Evolutionary conservation across 92 coral and sea anemone genomes (phyloP).

Genomic region (Desmophyllum pertusum): DNA sequence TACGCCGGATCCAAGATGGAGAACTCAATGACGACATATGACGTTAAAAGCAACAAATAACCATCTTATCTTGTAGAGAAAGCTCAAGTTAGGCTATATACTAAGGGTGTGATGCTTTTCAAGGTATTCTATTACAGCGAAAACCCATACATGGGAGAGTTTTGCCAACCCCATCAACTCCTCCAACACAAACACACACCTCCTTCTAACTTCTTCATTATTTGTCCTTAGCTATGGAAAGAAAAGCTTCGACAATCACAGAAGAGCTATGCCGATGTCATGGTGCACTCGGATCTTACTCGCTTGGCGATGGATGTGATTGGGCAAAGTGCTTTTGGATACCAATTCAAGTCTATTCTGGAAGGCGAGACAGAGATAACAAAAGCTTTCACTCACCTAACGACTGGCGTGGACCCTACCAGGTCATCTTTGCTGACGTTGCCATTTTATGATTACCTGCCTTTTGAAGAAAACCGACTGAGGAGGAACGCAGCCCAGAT

Average conservation of each 20-base stretch:
- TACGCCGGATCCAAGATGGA: too few relatives aligned
- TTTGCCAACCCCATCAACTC: too few relatives aligned
- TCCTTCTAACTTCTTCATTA: too few relatives aligned
- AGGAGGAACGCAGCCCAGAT: conserved; percentile 28
- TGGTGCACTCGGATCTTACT: conserved; percentile 40
- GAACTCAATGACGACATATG: too few relatives aligned
- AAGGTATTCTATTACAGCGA: too few relatives aligned
- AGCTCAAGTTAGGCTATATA: too few relatives aligned
- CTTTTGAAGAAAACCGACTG: conserved; percentile 27
- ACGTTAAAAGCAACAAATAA: too few relatives aligned
- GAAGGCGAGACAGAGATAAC: conserved; percentile 35
- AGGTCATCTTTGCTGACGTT: not conserved
- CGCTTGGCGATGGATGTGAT: conserved; percentile 41
- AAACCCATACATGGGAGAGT: too few relatives aligned
- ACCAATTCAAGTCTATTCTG: conserved; percentile 44
- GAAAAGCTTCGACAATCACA: conserved; percentile 15
- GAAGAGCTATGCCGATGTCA: conserved; percentile 27
- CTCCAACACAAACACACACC: too few relatives aligned
- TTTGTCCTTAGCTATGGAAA: not conserved
- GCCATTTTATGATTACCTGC: conserved; percentile 42
- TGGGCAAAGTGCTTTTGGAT: conserved; percentile 60
- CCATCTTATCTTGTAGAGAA: too few relatives aligned
- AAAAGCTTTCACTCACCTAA: conserved; percentile 26
- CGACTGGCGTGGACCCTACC: conserved; percentile 22
- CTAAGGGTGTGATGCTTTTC: too few relatives aligned